Percentiles rank a stretch among this genome's conserved stretches.
Evolutionary conservation across 2,888 invertebrate genomes (phyloP).

Genomic region (Caenorhabditis sulstoni): DNA sequence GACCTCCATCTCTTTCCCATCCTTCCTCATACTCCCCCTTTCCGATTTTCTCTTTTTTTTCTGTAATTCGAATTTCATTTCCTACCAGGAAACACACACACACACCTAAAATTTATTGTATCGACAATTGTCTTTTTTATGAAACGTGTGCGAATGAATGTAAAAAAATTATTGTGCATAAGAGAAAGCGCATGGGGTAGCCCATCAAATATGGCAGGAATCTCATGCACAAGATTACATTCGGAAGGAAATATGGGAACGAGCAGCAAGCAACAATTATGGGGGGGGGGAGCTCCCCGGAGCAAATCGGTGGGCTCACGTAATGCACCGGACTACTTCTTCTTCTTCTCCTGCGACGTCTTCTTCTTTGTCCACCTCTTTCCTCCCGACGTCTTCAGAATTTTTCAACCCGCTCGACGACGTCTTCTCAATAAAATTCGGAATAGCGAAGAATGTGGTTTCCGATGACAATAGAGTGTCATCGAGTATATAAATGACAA

Average conservation of each 20-base stretch:
- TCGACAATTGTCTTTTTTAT: neutral
- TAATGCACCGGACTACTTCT: neutral
- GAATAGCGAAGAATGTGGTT: too few relatives aligned
- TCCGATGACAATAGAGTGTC: too few relatives aligned
- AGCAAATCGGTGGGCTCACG: too few relatives aligned
- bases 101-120: neutral
- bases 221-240: constrained; percentile 12
- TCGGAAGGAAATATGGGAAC: constrained; percentile 36
- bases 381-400: too few relatives aligned
- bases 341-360: neutral
- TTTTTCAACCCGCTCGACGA: too few relatives aligned
- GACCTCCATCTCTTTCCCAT: neutral
- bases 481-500: too few relatives aligned
- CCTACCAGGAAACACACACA: too few relatives aligned
- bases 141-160: neutral
- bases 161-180: neutral
- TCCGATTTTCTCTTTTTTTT: neutral
- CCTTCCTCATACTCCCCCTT: neutral
- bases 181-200: neutral
- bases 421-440: too few relatives aligned
- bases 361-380: too few relatives aligned
- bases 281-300: too few relatives aligned
- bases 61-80: neutral
- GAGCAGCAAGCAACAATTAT: constrained; percentile 49
- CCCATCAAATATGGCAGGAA: neutral